Conservation (phyloP, 2,888 invertebrate genomes). For the Idaea aversata region DNA sequence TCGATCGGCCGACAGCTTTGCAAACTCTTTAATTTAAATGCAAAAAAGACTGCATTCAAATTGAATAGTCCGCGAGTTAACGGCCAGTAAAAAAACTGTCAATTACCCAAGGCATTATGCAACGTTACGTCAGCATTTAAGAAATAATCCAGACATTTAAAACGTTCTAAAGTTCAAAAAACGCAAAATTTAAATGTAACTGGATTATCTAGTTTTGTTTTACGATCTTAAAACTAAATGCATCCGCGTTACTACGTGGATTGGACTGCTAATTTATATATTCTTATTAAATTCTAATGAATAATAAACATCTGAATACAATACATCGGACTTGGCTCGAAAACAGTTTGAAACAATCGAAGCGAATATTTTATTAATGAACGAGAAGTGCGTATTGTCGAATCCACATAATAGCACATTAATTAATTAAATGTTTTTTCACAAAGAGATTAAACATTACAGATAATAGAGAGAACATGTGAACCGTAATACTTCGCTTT, state of each 20-base stretch:
- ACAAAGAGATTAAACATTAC: neutral
- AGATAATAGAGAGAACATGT: neutral
- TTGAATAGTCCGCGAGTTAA: too few species aligned
- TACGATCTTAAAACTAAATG: conserved; percentile 28
- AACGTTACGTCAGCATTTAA: conserved; percentile 30
- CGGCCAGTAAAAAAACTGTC: neutral
- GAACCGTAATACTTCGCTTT: neutral
- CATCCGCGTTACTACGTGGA: conserved; percentile 24
- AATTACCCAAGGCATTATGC: conserved; percentile 24
- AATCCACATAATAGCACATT: conserved; percentile 2
- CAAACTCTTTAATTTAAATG: too few species aligned
- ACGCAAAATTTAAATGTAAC: conserved; percentile 23
- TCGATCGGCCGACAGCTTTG: too few species aligned
- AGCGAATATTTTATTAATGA: neutral
- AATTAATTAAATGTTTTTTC: neutral
- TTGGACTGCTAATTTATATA: neutral
- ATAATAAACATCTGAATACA: neutral
- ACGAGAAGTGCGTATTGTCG: neutral
- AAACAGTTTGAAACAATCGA: neutral
- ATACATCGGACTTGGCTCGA: neutral
- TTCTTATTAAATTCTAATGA: neutral
- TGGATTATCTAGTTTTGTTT: conserved; percentile 36
- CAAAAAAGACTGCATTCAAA: too few species aligned
- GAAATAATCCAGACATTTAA: conserved; percentile 32
- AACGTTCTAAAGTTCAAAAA: conserved; percentile 9